Base-by-base conservation (phyloP, 2,888 invertebrate species). In the Balanococcus diminutus region DNA sequence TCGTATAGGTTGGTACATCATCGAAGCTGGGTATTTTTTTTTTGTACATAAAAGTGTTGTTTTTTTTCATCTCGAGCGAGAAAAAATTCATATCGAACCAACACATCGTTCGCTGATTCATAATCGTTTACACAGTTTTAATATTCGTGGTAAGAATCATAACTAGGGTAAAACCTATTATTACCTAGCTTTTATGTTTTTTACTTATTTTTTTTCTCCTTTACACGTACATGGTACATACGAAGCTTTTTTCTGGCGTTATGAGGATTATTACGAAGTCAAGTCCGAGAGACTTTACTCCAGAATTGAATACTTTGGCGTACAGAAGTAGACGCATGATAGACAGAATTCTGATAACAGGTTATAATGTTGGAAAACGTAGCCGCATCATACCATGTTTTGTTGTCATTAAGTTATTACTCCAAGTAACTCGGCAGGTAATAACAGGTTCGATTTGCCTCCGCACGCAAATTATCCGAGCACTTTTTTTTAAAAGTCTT, bases 401-500 rank as follows among this genome's bases (percentile, higher is more conserved):
- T 84, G 84, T 84, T 84, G 84, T 84, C 84, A 84, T 84, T 84
- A 84, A 72, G 84, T 84, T 84, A 84, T 84, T 84, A 84, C 84
- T 39, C 75, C 42, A 67, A 36, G 84, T 84, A 72, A 84, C 72
- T 84, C 72, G 72, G 39, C 61, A 39, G 67, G 84, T 84, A 84
- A 84, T 84, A 67, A 84, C 72, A 84, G 84, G 84, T 84, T 84
- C 72, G 72, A 84, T 72, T 82, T 84, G 84, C 84, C 84, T 72
- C 84, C 84, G 72, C 84, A 84, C 67, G 84, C 84, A 84, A 84
- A 84, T 84, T 84, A 84, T 84, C 72, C 22, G 28, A 42, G 72
- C 67, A 72, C 72, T 22, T 72, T 72, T 72, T 31, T 72, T 72
- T 31, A 72, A 72, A 72, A 72, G 72, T 72, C 72, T 72, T 28